Conservation (phyloP, 37 sponge, comb jelly and placozoan species). For the Spongilla lacustris region DNA sequence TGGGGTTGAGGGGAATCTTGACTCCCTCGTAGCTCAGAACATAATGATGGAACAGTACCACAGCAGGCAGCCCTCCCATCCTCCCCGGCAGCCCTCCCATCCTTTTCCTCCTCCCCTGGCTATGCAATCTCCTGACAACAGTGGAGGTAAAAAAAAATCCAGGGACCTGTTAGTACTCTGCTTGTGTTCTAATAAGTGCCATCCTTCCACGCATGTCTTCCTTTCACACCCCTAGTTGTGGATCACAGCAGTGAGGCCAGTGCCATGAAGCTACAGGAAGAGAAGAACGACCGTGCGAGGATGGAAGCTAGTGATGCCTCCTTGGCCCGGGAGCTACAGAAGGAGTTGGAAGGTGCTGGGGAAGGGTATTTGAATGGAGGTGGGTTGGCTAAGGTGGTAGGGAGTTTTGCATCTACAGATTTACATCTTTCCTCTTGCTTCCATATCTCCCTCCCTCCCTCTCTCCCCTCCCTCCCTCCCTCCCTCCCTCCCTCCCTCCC, state of each 20-base stretch:
- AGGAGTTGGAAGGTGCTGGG: background rate
- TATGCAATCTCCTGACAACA: too few species aligned
- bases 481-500: too few species aligned
- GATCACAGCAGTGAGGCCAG: slow-evolving; percentile 15
- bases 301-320: background rate
- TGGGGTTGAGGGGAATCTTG: slow-evolving; percentile 19
- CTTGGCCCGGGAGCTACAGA: slow-evolving; percentile 12
- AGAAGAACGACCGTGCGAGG: background rate
- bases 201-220: background rate
- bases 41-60: background rate
- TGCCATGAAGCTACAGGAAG: slow-evolving; percentile 15
- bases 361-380: background rate
- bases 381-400: background rate
- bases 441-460: background rate
- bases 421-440: background rate
- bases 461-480: background rate
- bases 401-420: background rate
- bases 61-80: too few species aligned
- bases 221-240: background rate
- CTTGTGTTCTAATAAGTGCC: too few species aligned
- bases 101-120: too few species aligned
- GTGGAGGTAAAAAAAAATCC: too few species aligned
- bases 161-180: too few species aligned
- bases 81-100: too few species aligned
- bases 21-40: slow-evolving; percentile 27